Evolutionary conservation across 2,797 vertebrate species (phyloP), one percentile per base, ranked within the genome.

Genomic region (Thalassophryne amazonica): DNA sequence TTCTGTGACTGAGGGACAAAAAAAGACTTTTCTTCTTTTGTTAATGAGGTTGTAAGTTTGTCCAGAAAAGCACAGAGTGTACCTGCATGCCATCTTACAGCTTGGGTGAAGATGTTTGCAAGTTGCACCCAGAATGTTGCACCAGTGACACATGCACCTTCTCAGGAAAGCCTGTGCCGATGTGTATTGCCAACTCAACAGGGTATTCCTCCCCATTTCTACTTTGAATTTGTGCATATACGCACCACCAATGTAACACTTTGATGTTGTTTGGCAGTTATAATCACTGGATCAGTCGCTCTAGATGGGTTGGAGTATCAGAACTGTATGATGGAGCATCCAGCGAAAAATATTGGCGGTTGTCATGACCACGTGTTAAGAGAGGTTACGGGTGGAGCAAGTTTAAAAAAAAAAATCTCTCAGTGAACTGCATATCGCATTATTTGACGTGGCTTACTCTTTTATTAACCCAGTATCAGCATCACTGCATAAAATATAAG

Each of bases 301-400:
- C 4, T 83, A 6, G 0, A 0, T 0, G 0, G 0, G 0, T 0
- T 0, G 0, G 0, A 0, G 0, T 29, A 39, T 37, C 0, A 0
- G 0, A 0, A 0, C 0, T 48, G 63, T 35, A 5, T 64, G 30
- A 0, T 0, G 2, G 2, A 30, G 0, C 0, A 1, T 1, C 0
- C 0, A 0, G 1, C 22, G 1, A 0, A 0, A 0, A 0, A 0
- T 0, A 27, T 19, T 42, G 1, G 0, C 6, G 0, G 0, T 0
- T 20, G 51, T 27, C 6, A 30, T 0, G 0, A 0, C 0, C 0
- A 0, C 0, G 1, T 80, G n/a, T 9, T 14, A 11, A 0, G 0
- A 0, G 0, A 3, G 50, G 88, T 87, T 62, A 11, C 64, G 49
- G 11, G 19, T 22, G 6, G 9, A 22, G 22, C 22, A 22, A 22